Evolutionary conservation across 2,888 invertebrate genomes (phyloP).

Genomic region (Melanotus villosus): DNA sequence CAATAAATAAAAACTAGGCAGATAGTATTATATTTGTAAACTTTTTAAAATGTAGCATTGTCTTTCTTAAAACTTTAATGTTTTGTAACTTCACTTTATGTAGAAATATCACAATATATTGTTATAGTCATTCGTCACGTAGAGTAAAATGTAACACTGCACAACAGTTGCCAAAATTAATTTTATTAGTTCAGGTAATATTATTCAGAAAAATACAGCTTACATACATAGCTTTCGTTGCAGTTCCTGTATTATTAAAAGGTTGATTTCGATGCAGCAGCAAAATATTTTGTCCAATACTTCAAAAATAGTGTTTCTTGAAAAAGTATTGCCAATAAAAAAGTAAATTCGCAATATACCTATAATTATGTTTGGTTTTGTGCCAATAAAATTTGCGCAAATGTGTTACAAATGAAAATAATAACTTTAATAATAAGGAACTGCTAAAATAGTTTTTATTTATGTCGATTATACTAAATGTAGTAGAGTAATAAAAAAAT

Average conservation of each 20-base stretch:
- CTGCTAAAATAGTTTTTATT: background rate
- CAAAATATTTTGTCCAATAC: too few relatives aligned
- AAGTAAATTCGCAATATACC: too few relatives aligned
- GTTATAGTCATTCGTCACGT: constrained; percentile 20
- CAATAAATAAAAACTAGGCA: constrained; percentile 34
- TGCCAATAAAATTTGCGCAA: too few relatives aligned
- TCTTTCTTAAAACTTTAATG: constrained; percentile 12
- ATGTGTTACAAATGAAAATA: too few relatives aligned
- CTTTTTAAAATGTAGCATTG: constrained; percentile 31
- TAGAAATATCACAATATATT: constrained; percentile 16
- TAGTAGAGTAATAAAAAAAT: background rate
- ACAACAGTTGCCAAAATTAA: constrained; percentile 8
- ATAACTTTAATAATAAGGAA: too few relatives aligned
- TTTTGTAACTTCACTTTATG: constrained; percentile 25
- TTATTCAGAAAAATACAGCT: background rate
- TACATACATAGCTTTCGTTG: background rate
- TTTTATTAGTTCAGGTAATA: too few relatives aligned
- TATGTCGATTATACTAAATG: background rate
- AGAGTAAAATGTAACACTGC: constrained; percentile 21
- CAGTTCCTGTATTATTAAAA: constrained; percentile 1
- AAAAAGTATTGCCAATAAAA: too few relatives aligned
- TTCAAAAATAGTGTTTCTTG: too few relatives aligned
- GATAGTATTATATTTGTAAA: constrained; percentile 41
- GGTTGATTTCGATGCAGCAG: too few relatives aligned
- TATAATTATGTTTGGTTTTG: too few relatives aligned